phyloP scores from a whole-genome alignment of 2,888 invertebrate genomes.

The Drosophila nr. perissopoda region DNA sequence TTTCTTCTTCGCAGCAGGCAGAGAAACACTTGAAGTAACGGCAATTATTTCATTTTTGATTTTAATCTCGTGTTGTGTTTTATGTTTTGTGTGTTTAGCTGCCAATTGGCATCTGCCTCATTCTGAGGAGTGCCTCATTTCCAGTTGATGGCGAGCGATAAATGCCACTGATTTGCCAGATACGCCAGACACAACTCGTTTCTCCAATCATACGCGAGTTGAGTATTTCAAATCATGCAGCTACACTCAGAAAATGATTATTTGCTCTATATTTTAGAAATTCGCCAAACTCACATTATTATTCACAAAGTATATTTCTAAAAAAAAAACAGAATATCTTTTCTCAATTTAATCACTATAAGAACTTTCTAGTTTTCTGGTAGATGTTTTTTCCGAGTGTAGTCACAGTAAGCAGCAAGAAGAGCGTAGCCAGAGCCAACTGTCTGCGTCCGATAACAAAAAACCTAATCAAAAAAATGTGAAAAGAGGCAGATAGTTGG shows the following conservation, averaged over 20 bases:
- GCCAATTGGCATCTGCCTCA: constrained; percentile 15
- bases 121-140: constrained; percentile 25
- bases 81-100: constrained; percentile 7
- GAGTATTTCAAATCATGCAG: constrained; percentile 24
- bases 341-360: no score
- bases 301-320: neutral
- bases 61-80: constrained; percentile 6
- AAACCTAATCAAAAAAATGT: constrained; percentile 54
- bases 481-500: neutral
- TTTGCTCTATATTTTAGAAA: neutral
- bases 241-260: constrained; percentile 7
- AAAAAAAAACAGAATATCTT: neutral
- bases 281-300: neutral
- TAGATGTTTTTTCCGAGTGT: neutral
- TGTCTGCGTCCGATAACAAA: constrained; percentile 45
- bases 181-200: constrained; percentile 24
- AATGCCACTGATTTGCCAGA: constrained; percentile 34
- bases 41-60: constrained; percentile 52
- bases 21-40: constrained; percentile 43
- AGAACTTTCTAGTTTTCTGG: no score
- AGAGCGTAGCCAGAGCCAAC: neutral
- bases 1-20: neutral
- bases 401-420: neutral
- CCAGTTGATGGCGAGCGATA: constrained; percentile 58
- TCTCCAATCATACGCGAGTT: constrained; percentile 11